Conservation (phyloP, 1,140 invertebrate genomes). For the Ips typographus region DNA sequence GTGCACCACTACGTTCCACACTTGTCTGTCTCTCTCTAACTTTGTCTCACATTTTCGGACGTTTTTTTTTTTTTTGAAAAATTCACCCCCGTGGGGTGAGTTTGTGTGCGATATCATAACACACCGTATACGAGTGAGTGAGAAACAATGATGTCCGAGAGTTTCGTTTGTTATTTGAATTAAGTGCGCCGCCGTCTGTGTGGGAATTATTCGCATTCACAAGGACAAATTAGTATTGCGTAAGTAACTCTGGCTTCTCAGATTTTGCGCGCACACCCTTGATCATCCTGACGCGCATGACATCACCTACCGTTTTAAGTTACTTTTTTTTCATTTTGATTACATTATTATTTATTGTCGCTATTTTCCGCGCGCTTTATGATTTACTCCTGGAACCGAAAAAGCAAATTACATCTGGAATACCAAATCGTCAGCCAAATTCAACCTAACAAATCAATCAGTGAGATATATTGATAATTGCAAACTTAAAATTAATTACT, state of each 20-base stretch:
- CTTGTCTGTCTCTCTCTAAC: not conserved
- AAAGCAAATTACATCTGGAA: not conserved
- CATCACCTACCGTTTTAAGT: slow-evolving; percentile 35
- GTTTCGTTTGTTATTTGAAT: not conserved
- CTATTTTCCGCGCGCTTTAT: not conserved
- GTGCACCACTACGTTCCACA: slow-evolving; percentile 45
- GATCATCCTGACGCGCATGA: slow-evolving; percentile 41
- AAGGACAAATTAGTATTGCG: slow-evolving; percentile 50
- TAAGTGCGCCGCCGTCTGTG: slow-evolving; percentile 26
- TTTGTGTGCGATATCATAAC: not conserved
- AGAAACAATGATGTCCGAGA: no score
- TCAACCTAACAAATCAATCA: not conserved
- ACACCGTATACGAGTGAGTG: no score
- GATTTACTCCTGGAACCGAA: not conserved
- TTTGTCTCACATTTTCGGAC: no score
- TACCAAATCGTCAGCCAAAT: not conserved
- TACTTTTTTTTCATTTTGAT: slow-evolving; percentile 9
- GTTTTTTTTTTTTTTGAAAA: slow-evolving; percentile 18
- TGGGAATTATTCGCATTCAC: slow-evolving; percentile 33
- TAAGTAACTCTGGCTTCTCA: slow-evolving; percentile 45
- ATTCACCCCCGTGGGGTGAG: slow-evolving; percentile 20
- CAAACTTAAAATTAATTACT: not conserved
- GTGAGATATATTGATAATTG: not conserved
- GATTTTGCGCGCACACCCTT: slow-evolving; percentile 48
- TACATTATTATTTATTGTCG: not conserved